A percentile compares a stretch with the other conserved stretches of the same genome.
These are phyloP conservation scores for Nixonia krombeini DNA, from an alignment of 1,140 invertebrate species.

Conservation along the genomic window DNA sequence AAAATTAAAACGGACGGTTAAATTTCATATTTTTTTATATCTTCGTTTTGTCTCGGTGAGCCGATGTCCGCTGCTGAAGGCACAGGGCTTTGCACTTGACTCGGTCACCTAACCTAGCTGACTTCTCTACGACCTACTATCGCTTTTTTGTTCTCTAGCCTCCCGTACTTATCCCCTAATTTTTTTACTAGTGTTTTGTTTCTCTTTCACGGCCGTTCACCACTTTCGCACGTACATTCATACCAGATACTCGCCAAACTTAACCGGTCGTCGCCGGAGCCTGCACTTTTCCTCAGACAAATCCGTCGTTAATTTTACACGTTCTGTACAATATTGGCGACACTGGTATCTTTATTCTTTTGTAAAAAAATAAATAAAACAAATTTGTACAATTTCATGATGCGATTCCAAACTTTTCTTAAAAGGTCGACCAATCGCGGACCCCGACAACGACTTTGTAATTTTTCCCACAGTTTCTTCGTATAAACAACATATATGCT, in stretches of 20 bases:
- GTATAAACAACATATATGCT: conserved; percentile 70
- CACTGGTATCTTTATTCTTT: too few species aligned
- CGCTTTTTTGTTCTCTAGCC: conserved; percentile 10
- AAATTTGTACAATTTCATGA: too few species aligned
- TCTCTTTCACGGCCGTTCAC: conserved; percentile 5
- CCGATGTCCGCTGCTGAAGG: conserved; percentile 72
- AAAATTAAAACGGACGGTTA: conserved; percentile 72
- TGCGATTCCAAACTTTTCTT: too few species aligned
- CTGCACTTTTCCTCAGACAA: conserved; percentile 8
- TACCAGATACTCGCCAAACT: conserved; percentile 22
- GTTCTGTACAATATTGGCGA: not conserved
- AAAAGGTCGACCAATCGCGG: too few species aligned
- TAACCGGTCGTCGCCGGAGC: conserved; percentile 15
- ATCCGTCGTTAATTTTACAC: not conserved
- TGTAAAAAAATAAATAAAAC: not conserved
- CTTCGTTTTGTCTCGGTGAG: conserved; percentile 65
- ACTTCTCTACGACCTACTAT: conserved; percentile 57
- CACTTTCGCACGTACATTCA: conserved; percentile 9
- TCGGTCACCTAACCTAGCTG: conserved; percentile 71
- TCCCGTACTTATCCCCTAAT: conserved; percentile 28
- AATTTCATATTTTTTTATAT: conserved; percentile 58
- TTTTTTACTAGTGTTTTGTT: conserved; percentile 21
- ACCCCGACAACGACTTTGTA: not conserved
- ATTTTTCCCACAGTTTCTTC: conserved; percentile 13
- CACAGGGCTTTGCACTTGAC: conserved; percentile 73